A percentile compares a stretch with the other conserved stretches of the same genome.
Conservation (phyloP, 2,888 invertebrate genomes). For the Shargacucullia verbasci region DNA sequence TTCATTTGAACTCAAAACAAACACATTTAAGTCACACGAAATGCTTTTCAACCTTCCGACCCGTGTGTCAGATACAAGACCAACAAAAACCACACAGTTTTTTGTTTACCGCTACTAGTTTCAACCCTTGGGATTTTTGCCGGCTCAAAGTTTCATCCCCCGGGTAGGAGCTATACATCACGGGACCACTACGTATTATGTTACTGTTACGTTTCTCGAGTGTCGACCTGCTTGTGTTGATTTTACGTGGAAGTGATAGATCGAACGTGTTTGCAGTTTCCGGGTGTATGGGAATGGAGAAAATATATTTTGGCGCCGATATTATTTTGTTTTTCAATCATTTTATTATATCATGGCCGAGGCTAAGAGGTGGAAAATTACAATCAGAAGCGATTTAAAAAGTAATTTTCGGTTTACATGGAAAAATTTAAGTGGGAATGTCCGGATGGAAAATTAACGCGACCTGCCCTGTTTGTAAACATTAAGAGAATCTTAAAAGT, state of each 20-base stretch:
- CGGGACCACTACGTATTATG: slow-evolving; percentile 38
- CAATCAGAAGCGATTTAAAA: too few relatives aligned
- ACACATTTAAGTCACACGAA: not conserved
- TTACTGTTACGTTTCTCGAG: slow-evolving; percentile 30
- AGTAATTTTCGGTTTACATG: too few relatives aligned
- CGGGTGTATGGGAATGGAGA: not conserved
- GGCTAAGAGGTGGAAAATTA: too few relatives aligned
- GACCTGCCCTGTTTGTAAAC: too few relatives aligned
- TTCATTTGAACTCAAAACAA: too few relatives aligned
- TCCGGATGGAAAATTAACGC: too few relatives aligned
- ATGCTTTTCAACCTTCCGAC: slow-evolving; percentile 2
- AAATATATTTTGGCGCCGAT: too few relatives aligned
- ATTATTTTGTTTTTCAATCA: too few relatives aligned
- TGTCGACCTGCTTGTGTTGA: slow-evolving; percentile 42
- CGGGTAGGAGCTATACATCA: slow-evolving; percentile 56
- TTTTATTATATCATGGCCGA: too few relatives aligned
- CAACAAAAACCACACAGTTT: slow-evolving; percentile 59
- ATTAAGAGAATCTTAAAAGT: too few relatives aligned
- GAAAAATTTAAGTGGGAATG: too few relatives aligned
- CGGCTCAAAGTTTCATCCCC: slow-evolving; percentile 61
- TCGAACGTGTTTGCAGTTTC: slow-evolving; percentile 31
- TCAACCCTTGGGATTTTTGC: slow-evolving; percentile 59
- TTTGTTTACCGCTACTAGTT: slow-evolving; percentile 65
- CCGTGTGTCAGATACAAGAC: slow-evolving; percentile 47
- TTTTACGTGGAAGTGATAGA: slow-evolving; percentile 34